Evolutionary conservation across 1,140 invertebrate species (phyloP), one percentile per base, ranked within the genome.

Genomic region (Tetranychus urticae): DNA sequence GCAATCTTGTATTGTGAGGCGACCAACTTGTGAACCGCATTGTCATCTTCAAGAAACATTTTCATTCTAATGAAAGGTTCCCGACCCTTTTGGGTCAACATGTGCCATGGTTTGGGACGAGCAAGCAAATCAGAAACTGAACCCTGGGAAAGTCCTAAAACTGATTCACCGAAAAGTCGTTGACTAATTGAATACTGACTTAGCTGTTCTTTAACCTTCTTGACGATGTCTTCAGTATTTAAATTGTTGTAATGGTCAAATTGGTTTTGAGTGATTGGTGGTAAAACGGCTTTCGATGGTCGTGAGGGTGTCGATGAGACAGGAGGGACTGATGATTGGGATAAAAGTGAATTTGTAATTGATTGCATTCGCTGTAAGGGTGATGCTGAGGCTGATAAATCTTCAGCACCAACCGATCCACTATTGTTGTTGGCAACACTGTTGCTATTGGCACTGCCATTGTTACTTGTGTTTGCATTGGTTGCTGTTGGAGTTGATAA

Each of bases 121-220:
- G 91, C 91, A 58, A 97, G 74, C 48, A 97, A 75, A 74, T 97
- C 91, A 31, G 88, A 93, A 0, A 96, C 91, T 1, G 88, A 91
- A 14, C 91, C 91, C 72, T 93, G 88, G 0, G 91, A 97, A 52
- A 99, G 75, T 0, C 94, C 94, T 52, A 98, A 76, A 13, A 99
- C 91, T 2, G 86, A 90, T 71, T 98, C 94, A 31, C 94, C 96
- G 71, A 99, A 98, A 55, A 98, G 75, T 62, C 94, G 79, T 74
- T 99, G 96, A 63, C 91, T 97, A 68, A 98, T 97, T 59, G 91
- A 97, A 76, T 96, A 97, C 73, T 97, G 90, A 67, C 87, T 93
- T 50, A 99, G 76, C 65, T 92, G 88, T 73, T 98, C 93, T 74
- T 97, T 97, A 3, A 99, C 81, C 77, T 83, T 86, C 66, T 91